Conservation (phyloP, 2,888 invertebrate species). For the Ametastegia equiseti region DNA sequence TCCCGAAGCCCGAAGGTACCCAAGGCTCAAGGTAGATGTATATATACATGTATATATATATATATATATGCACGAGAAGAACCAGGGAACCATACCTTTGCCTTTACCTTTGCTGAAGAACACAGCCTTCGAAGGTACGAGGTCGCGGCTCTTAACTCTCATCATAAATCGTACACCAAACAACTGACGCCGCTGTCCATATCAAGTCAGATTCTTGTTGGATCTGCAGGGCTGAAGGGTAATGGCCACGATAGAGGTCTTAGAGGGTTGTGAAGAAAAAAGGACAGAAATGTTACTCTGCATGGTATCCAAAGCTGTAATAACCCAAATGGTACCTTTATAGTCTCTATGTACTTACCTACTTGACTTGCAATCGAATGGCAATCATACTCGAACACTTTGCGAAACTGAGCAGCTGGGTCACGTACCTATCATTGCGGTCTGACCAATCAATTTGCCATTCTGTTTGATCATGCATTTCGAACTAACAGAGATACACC, state of each 20-base stretch:
- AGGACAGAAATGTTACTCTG: neutral
- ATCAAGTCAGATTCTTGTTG: neutral
- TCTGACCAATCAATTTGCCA: conserved; percentile 17
- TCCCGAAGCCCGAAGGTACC: conserved; percentile 57
- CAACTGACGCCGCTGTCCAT: conserved; percentile 56
- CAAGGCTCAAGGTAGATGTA: neutral
- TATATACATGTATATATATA: no score
- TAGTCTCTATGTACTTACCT: neutral
- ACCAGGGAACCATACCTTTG: conserved; percentile 49
- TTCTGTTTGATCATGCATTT: neutral
- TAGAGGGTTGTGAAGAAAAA: neutral
- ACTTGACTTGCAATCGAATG: neutral
- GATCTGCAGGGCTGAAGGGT: neutral
- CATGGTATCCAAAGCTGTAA: no score
- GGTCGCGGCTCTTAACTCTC: conserved; percentile 70
- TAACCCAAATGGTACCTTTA: neutral
- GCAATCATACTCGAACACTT: neutral
- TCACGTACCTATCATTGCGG: neutral
- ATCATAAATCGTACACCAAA: conserved; percentile 72
- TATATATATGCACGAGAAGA: conserved; percentile 30
- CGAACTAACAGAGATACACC: neutral
- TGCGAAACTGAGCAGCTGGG: neutral
- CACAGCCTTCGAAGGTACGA: conserved; percentile 50
- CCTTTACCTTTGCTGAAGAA: conserved; percentile 42
- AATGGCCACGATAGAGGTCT: neutral